A percentile compares a stretch with the other conserved stretches of the same genome.
Evolutionary conservation across 2,888 invertebrate species (phyloP).

Genomic region (Myopa testacea): DNA sequence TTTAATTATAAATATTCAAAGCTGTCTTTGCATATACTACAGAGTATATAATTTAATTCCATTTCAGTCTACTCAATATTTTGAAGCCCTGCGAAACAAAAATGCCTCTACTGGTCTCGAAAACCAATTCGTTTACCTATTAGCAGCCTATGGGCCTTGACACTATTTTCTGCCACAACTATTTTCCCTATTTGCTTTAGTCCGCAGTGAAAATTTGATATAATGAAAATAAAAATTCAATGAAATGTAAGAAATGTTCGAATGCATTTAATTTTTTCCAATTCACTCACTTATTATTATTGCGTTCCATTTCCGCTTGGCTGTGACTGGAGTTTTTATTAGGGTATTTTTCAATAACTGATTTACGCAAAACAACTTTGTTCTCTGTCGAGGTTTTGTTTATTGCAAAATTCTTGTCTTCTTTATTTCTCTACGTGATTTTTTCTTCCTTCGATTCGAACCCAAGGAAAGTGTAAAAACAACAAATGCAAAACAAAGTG

Average conservation of each 20-base stretch:
- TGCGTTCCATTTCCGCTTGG: constrained; percentile 50
- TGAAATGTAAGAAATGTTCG: constrained; percentile 2
- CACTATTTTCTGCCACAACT: constrained; percentile 37
- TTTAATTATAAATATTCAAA: too few relatives aligned
- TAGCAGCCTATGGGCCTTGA: constrained; percentile 42
- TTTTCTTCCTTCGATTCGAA: constrained; percentile 10
- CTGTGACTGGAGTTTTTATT: constrained; percentile 38
- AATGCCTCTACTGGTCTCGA: background rate
- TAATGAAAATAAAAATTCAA: constrained; percentile 21
- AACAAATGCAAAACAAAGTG: constrained; percentile 17
- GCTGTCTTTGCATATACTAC: too few relatives aligned
- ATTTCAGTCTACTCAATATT: background rate
- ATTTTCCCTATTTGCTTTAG: constrained; percentile 32
- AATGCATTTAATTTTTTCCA: constrained; percentile 5
- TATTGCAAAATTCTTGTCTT: constrained; percentile 29
- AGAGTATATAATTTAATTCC: too few relatives aligned
- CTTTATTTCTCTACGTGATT: background rate
- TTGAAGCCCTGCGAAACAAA: background rate
- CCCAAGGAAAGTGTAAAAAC: constrained; percentile 26
- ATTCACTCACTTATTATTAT: constrained; percentile 63
- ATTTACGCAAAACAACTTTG: constrained; percentile 37
- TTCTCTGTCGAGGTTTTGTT: constrained; percentile 27
- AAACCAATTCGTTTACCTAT: background rate
- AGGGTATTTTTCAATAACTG: constrained; percentile 29
- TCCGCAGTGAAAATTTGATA: constrained; percentile 17